Conservation (phyloP, 2,797 vertebrate species). For the Cynodonichthys magdalenae region DNA sequence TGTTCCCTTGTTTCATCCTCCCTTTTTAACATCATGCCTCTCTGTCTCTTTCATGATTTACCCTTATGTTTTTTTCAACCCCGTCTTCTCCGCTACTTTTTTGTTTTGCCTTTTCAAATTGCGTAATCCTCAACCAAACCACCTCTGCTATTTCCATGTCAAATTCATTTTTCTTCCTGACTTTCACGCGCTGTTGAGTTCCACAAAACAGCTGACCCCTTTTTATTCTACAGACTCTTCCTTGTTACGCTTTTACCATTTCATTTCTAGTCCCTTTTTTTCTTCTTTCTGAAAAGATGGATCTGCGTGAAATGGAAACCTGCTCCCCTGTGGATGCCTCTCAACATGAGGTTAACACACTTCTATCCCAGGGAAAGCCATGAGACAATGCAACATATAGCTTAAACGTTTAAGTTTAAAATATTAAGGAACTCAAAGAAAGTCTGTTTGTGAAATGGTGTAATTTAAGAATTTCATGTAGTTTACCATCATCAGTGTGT, state of each 20-base stretch:
- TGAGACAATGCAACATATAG: conserved; percentile 34
- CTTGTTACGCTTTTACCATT: conserved; percentile 47
- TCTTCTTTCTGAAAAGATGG: conserved; percentile 41
- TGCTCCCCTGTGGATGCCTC: conserved; percentile 33
- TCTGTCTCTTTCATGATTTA: conserved; percentile 46
- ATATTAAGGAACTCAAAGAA: not conserved
- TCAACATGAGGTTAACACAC: conserved; percentile 28
- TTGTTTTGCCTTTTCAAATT: conserved; percentile 48
- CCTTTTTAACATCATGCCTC: conserved; percentile 38
- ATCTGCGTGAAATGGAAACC: conserved; percentile 50
- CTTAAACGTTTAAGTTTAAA: conserved; percentile 6
- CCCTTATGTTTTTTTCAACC: conserved; percentile 43
- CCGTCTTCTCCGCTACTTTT: conserved; percentile 34
- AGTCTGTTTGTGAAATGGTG: not conserved
- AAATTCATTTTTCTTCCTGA: conserved; percentile 59
- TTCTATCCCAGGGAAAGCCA: conserved; percentile 18
- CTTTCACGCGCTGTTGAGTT: conserved; percentile 65
- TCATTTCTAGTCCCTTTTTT: conserved; percentile 25
- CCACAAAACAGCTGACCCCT: conserved; percentile 46
- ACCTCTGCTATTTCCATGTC: conserved; percentile 58
- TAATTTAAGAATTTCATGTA: not conserved
- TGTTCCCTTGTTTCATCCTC: conserved; percentile 28
- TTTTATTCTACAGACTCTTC: conserved; percentile 49
- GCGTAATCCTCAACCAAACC: conserved; percentile 49
- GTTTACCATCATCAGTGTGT: too few species aligned